Conservation (phyloP, 2,797 vertebrate genomes). For the Loris lydekkerianus region DNA sequence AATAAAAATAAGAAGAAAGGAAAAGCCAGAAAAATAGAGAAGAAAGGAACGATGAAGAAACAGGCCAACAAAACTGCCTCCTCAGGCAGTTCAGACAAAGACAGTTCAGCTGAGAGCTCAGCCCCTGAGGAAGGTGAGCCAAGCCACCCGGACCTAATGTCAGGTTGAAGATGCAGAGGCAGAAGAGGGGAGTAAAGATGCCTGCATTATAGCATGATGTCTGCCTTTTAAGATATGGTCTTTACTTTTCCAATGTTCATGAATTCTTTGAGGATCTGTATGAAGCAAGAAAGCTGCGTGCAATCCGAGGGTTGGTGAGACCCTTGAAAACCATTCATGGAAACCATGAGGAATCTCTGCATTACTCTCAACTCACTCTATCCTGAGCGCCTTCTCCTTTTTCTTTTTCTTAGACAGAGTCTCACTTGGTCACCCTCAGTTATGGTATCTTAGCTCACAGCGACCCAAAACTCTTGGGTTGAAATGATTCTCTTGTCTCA, state of each 20-base stretch:
- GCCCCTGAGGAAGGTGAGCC: conserved; percentile 97
- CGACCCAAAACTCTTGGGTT: no score
- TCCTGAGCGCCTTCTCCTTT: background rate
- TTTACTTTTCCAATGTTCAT: background rate
- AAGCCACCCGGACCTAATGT: no score
- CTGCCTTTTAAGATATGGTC: background rate
- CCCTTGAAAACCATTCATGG: background rate
- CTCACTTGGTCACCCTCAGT: no score
- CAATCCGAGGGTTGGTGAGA: background rate
- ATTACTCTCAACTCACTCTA: background rate
- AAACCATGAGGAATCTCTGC: background rate
- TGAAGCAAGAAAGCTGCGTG: conserved; percentile 1
- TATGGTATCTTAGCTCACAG: no score
- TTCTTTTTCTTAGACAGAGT: background rate
- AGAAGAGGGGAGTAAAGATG: background rate
- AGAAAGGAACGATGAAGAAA: conserved; percentile 95
- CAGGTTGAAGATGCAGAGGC: background rate
- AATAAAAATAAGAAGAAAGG: conserved; percentile 98
- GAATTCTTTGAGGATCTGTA: background rate
- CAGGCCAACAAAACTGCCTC: conserved; percentile 94
- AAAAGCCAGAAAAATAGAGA: conserved; percentile 95
- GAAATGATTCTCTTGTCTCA: no score
- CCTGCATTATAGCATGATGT: background rate
- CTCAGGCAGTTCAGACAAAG: conserved; percentile 97
- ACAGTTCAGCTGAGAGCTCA: conserved; percentile 97